Conservation (phyloP, 2,888 invertebrate species). For the Marasmarcha lunaedactyla region DNA sequence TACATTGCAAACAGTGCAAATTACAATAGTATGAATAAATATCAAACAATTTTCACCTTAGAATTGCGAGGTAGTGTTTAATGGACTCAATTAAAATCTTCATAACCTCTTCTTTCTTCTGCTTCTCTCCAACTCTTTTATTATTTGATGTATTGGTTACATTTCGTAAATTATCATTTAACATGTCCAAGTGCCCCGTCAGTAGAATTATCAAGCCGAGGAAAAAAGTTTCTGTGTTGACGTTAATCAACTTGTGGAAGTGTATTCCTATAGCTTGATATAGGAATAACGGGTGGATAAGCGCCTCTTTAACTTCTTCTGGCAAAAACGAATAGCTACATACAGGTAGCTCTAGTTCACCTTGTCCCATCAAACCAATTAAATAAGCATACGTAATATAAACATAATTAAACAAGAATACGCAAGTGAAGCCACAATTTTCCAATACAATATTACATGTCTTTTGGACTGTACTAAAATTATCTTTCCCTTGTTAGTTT, state of each 20-base stretch:
- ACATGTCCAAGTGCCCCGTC: conserved; percentile 23
- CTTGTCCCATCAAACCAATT: no score
- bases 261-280: conserved; percentile 37
- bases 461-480: conserved; percentile 28
- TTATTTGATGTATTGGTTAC: conserved; percentile 17
- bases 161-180: conserved; percentile 29
- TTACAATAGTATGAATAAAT: no score
- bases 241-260: conserved; percentile 29
- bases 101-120: neutral
- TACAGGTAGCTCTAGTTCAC: conserved; percentile 25
- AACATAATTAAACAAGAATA: conserved; percentile 23
- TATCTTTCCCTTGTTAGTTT: conserved; percentile 18
- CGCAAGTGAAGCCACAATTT: conserved; percentile 22
- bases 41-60: neutral
- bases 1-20: no score
- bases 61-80: neutral
- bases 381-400: conserved; percentile 24
- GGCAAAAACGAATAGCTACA: conserved; percentile 35
- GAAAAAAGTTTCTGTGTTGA: conserved; percentile 37
- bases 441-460: conserved; percentile 30
- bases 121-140: neutral
- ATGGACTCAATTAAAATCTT: neutral
- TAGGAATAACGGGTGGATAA: conserved; percentile 30
- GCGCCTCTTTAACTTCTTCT: conserved; percentile 20
- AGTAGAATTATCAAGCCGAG: conserved; percentile 9